Evolutionary conservation across 2,113 vertebrate species (phyloP).

Genomic region (Dendrocopos noguchii): DNA sequence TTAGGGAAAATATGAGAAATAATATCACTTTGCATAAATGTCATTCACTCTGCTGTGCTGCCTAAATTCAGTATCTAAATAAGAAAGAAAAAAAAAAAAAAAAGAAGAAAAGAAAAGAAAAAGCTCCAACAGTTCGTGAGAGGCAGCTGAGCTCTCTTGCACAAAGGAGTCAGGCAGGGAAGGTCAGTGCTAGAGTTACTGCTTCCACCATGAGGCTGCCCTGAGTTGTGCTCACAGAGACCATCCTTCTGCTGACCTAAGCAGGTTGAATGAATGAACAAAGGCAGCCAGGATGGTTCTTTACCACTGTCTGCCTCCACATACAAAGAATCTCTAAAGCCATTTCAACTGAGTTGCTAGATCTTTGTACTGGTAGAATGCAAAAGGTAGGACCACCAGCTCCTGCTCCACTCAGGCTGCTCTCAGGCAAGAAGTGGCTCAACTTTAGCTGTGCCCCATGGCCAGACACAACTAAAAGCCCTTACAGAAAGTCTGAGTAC

Average conservation of each 20-base stretch:
- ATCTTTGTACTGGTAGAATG: neutral
- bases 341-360: neutral
- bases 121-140: accelerated
- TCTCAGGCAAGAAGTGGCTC: neutral
- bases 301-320: accelerated
- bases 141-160: neutral
- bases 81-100: neutral
- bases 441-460: neutral
- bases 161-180: neutral
- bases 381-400: neutral
- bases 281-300: neutral
- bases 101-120: too few relatives aligned
- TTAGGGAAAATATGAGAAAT: slow-evolving; percentile 63
- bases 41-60: slow-evolving; percentile 27
- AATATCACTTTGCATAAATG: slow-evolving; percentile 52
- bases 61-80: slow-evolving; percentile 34
- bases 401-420: neutral
- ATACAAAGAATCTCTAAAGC: neutral
- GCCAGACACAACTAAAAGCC: neutral
- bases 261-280: neutral
- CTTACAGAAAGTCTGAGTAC: neutral
- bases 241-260: neutral
- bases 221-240: neutral
- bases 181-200: neutral
- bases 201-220: neutral